phyloP scores from a whole-genome alignment of 1,140 invertebrate genomes.

The Drosophila pachea region DNA sequence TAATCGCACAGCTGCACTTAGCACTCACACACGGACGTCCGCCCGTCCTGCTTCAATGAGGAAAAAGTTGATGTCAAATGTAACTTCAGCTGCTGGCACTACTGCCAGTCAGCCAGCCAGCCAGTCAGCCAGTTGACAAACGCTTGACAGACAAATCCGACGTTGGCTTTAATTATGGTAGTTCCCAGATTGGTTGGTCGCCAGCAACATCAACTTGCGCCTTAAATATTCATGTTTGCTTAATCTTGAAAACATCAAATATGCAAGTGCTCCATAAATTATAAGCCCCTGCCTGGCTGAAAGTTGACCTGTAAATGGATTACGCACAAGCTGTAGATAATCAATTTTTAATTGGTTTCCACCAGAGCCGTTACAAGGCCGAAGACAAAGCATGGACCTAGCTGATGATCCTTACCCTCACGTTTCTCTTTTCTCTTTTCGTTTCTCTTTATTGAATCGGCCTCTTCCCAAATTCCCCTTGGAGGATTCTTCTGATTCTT shows the following conservation, averaged over 20 bases:
- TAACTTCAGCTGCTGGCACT: slow-evolving; percentile 3
- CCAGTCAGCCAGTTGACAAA: too few species aligned
- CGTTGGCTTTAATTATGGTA: slow-evolving; percentile 62
- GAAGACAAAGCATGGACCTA: too few species aligned
- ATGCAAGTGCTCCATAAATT: slow-evolving; percentile 31
- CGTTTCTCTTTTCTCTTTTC: too few species aligned
- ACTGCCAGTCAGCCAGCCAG: slow-evolving; percentile 22
- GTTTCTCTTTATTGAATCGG: too few species aligned
- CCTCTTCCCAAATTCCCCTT: too few species aligned
- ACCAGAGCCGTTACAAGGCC: too few species aligned
- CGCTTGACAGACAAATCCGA: slow-evolving; percentile 65
- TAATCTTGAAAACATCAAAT: slow-evolving; percentile 25
- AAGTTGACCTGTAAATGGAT: neutral
- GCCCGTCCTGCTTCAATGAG: neutral
- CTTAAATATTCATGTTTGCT: slow-evolving; percentile 53
- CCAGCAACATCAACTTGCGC: slow-evolving; percentile 40
- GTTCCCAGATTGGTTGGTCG: slow-evolving; percentile 52
- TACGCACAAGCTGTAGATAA: neutral
- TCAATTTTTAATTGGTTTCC: too few species aligned
- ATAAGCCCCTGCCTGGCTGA: neutral
- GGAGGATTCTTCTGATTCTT: too few species aligned
- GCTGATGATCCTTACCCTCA: too few species aligned
- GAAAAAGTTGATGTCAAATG: slow-evolving; percentile 16
- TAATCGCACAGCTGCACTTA: slow-evolving; percentile 74
- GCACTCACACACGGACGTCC: slow-evolving; percentile 16